Evolutionary conservation across 2,888 invertebrate species (phyloP).

Genomic region (Aromia moschata): DNA sequence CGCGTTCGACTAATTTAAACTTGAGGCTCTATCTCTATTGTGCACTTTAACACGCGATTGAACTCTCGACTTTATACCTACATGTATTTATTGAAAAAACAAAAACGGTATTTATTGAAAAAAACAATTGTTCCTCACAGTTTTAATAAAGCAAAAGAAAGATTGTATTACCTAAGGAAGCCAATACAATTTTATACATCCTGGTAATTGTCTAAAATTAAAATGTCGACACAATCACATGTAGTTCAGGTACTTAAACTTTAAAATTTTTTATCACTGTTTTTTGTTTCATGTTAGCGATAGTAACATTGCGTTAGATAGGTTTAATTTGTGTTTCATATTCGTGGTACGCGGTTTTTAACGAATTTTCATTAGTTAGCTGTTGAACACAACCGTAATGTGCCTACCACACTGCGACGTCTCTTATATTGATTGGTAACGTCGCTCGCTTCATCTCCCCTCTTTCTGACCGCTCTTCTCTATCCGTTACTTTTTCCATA

Average conservation of each 20-base stretch:
- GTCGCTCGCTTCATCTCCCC: background rate
- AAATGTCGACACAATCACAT: slow-evolving; percentile 19
- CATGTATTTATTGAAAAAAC: no score
- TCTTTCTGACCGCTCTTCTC: background rate
- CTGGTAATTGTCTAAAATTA: slow-evolving; percentile 26
- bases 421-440: slow-evolving; percentile 15
- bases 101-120: no score
- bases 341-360: slow-evolving; percentile 10
- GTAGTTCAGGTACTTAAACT: slow-evolving; percentile 11
- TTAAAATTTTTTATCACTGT: slow-evolving; percentile 5
- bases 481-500: background rate
- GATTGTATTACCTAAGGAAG: slow-evolving; percentile 45
- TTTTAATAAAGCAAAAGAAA: background rate
- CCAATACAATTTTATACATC: slow-evolving; percentile 45
- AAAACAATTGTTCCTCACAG: background rate
- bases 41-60: slow-evolving; percentile 8
- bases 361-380: background rate
- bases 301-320: background rate
- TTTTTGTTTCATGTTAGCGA: background rate
- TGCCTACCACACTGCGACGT: slow-evolving; percentile 8
- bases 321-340: slow-evolving; percentile 5
- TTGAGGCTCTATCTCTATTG: slow-evolving; percentile 8
- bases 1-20: background rate
- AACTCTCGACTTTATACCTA: background rate
- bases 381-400: slow-evolving; percentile 13